Evolutionary conservation across 2,797 vertebrate genomes (phyloP).

Genomic region (Apogon hyalosoma): DNA sequence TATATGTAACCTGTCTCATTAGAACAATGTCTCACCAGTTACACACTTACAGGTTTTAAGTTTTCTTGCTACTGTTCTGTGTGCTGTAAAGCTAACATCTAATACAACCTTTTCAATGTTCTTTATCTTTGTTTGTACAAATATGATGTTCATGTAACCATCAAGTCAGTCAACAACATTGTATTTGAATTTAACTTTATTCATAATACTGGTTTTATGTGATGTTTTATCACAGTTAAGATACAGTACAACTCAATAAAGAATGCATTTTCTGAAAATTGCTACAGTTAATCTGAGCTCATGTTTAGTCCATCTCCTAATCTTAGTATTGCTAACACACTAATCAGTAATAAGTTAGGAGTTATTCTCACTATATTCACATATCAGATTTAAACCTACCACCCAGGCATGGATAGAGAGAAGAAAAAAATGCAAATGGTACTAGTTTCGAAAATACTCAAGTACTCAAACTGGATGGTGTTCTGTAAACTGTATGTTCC

Average conservation of each 20-base stretch:
- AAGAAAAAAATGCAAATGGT: slow-evolving; percentile 42
- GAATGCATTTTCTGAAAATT: slow-evolving; percentile 25
- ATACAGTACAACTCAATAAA: slow-evolving; percentile 73
- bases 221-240: slow-evolving; percentile 64
- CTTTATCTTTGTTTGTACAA: neutral
- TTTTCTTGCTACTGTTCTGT: too few relatives aligned
- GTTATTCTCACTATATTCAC: slow-evolving; percentile 67
- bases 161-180: slow-evolving; percentile 27
- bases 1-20: too few relatives aligned
- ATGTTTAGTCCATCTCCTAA: slow-evolving; percentile 28
- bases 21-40: too few relatives aligned
- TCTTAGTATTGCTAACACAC: slow-evolving; percentile 43
- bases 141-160: neutral
- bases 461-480: slow-evolving; percentile 22
- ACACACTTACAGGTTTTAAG: too few relatives aligned
- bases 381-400: slow-evolving; percentile 53
- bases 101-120: neutral
- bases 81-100: too few relatives aligned
- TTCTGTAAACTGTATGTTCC: slow-evolving; percentile 18
- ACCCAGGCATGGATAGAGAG: slow-evolving; percentile 28
- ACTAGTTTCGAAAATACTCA: slow-evolving; percentile 41
- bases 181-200: slow-evolving; percentile 62
- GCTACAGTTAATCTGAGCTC: slow-evolving; percentile 41
- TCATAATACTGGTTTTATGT: slow-evolving; percentile 80
- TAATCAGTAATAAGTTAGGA: slow-evolving; percentile 69